Evolutionary conservation across 1,140 invertebrate genomes (phyloP).

Genomic region (Trigoniulus corallinus): DNA sequence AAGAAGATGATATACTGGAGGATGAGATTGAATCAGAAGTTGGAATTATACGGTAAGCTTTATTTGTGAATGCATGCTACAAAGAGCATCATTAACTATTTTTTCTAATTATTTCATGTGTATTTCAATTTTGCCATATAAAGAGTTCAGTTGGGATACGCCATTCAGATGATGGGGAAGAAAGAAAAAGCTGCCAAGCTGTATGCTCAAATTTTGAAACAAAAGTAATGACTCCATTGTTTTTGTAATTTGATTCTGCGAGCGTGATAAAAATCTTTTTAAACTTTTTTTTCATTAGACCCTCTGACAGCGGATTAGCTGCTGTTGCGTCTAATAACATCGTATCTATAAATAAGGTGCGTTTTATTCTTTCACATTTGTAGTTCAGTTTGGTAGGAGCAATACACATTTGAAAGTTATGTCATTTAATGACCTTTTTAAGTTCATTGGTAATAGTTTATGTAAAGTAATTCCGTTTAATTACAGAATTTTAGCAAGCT

Average conservation of each 20-base stretch:
- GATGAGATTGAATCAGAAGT: constrained; percentile 78
- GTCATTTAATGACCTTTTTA: too few species aligned
- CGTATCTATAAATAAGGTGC: constrained; percentile 62
- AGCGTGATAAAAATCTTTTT: constrained; percentile 1
- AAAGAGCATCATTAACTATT: neutral
- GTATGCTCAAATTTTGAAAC: constrained; percentile 57
- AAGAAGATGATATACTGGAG: constrained; percentile 73
- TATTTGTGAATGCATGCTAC: too few species aligned
- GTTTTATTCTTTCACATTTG: too few species aligned
- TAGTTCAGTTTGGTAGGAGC: too few species aligned
- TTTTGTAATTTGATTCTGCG: neutral
- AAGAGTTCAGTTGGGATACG: constrained; percentile 74
- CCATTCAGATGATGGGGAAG: constrained; percentile 51
- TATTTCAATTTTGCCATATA: too few species aligned
- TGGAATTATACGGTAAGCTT: constrained; percentile 55
- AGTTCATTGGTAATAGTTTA: too few species aligned
- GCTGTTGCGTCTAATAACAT: constrained; percentile 89
- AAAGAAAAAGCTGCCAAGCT: constrained; percentile 43
- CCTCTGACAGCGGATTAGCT: constrained; percentile 55
- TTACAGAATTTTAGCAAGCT: neutral
- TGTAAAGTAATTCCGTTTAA: neutral
- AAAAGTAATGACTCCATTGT: constrained; percentile 20
- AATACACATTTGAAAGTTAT: too few species aligned
- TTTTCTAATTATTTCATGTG: constrained; percentile 7
- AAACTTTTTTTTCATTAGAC: constrained; percentile 17